Percentiles rank a stretch among this genome's conserved stretches.
Conservation (phyloP, 2,797 vertebrate genomes). For the Carcharodon carcharias region DNA sequence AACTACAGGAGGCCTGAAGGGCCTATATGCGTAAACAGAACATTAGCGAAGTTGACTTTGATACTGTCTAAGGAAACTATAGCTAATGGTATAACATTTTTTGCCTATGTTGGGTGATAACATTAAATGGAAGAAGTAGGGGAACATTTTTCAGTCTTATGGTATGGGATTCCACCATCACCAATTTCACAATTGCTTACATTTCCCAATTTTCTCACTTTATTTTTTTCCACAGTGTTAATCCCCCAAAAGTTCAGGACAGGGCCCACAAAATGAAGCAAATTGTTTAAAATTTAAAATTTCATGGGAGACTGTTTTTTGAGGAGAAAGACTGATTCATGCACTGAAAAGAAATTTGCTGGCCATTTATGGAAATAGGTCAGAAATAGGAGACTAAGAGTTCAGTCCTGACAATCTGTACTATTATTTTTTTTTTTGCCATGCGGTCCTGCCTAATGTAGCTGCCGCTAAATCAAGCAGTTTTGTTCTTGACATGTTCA, state of each 20-base stretch:
- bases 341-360: background rate
- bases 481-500: slow-evolving; percentile 36
- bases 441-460: background rate
- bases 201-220: background rate
- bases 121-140: background rate
- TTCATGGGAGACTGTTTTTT: background rate
- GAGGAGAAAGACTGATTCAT: background rate
- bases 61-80: background rate
- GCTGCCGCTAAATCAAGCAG: slow-evolving; percentile 23
- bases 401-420: background rate
- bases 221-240: background rate
- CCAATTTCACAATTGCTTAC: background rate
- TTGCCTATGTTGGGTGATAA: background rate
- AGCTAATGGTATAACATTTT: background rate
- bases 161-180: background rate
- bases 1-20: background rate
- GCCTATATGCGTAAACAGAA: background rate
- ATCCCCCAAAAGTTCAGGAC: background rate
- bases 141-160: background rate
- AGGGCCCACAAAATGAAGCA: background rate
- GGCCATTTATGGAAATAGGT: background rate
- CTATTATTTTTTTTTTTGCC: background rate
- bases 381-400: background rate
- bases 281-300: slow-evolving; percentile 5
- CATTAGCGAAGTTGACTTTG: background rate